phyloP scores from a whole-genome alignment of 2,797 vertebrate species.

The Toxotes lorentzi region DNA sequence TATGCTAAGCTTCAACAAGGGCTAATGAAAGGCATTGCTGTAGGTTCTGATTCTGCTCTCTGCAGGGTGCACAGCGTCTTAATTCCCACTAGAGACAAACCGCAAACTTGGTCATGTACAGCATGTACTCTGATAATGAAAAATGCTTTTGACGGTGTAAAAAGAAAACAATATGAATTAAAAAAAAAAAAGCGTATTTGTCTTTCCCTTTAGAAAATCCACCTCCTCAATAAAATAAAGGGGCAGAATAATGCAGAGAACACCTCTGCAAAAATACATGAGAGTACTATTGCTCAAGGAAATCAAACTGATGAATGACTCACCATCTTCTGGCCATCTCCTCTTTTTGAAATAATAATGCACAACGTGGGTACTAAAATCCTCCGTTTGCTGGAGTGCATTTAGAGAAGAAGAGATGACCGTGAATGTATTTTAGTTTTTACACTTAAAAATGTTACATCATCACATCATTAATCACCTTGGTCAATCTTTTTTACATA shows the following conservation, averaged over 20 bases:
- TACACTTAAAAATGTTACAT: background rate
- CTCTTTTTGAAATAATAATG: slow-evolving; percentile 43
- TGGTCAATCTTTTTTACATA: no score
- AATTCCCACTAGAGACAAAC: slow-evolving; percentile 10
- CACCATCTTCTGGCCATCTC: slow-evolving; percentile 32
- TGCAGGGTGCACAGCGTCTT: background rate
- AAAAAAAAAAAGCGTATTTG: slow-evolving; percentile 20
- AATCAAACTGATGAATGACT: slow-evolving; percentile 62
- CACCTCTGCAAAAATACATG: slow-evolving; percentile 32
- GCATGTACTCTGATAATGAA: slow-evolving; percentile 32
- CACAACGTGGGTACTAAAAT: background rate
- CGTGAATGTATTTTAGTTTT: background rate
- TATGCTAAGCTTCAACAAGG: slow-evolving; percentile 16
- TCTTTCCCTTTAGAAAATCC: slow-evolving; percentile 38
- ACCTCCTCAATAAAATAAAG: slow-evolving; percentile 34
- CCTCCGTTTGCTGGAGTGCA: background rate
- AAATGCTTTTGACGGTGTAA: slow-evolving; percentile 33
- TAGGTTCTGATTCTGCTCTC: slow-evolving; percentile 7
- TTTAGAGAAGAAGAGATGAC: slow-evolving; percentile 13
- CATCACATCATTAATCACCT: no score
- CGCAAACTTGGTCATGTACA: background rate
- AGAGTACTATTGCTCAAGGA: slow-evolving; percentile 17
- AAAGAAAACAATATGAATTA: slow-evolving; percentile 41
- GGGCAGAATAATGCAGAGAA: slow-evolving; percentile 21
- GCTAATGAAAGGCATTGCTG: slow-evolving; percentile 34